phyloP scores from a whole-genome alignment of 2,888 invertebrate genomes.

The Parnassius mnemosyne region DNA sequence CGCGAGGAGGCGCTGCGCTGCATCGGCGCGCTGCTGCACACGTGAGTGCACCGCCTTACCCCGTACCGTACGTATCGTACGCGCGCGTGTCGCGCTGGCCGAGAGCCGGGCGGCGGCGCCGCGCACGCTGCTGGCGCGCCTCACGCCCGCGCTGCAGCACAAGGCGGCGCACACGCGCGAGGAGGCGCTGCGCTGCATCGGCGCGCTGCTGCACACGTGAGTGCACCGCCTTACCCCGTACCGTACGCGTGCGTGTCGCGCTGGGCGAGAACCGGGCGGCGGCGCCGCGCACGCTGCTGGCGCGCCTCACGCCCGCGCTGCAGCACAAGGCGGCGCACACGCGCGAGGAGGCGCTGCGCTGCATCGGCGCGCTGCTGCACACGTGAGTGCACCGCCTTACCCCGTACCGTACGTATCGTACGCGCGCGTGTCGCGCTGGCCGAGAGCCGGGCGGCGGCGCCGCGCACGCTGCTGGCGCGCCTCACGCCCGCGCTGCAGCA shows the following conservation, averaged over 20 bases:
- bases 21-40: slow-evolving; percentile 89
- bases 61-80: no score
- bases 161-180: slow-evolving; percentile 96
- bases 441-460: no score
- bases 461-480: no score
- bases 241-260: slow-evolving; percentile 48
- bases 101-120: slow-evolving; percentile 55
- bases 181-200: slow-evolving; percentile 91
- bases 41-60: slow-evolving; percentile 77
- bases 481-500: slow-evolving; percentile 82
- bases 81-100: slow-evolving; percentile 58
- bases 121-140: slow-evolving; percentile 60
- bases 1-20: slow-evolving; percentile 93
- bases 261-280: slow-evolving; percentile 57
- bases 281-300: slow-evolving; percentile 59
- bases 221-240: slow-evolving; percentile 37
- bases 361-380: slow-evolving; percentile 90
- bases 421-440: no score
- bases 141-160: slow-evolving; percentile 85
- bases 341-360: slow-evolving; percentile 55
- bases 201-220: slow-evolving; percentile 91
- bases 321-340: neutral
- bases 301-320: slow-evolving; percentile 78
- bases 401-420: no score
- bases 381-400: slow-evolving; percentile 80